These are phyloP conservation scores for Ophthalmolycus amberensis DNA, from an alignment of 2,113 vertebrate genomes.

Conservation along the genomic window DNA sequence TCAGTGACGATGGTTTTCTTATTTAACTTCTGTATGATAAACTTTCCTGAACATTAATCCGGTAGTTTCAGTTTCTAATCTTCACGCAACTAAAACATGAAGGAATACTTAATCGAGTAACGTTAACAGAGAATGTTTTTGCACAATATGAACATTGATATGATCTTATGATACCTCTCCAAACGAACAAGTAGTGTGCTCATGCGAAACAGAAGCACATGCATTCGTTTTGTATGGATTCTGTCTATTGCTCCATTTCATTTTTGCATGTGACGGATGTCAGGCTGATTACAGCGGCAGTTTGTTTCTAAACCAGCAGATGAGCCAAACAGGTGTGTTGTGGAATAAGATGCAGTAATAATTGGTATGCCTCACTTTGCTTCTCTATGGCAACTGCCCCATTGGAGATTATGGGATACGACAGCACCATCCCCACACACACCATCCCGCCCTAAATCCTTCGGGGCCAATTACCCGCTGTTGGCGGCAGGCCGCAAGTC, in stretches of 20 bases:
- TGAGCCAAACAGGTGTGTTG: constrained; percentile 77
- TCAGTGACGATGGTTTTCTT: not conserved
- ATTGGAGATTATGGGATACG: constrained; percentile 76
- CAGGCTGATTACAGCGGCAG: constrained; percentile 36
- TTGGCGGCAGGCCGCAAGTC: constrained; percentile 81
- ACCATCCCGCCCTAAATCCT: constrained; percentile 70
- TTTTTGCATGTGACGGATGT: constrained; percentile 5
- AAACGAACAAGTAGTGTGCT: not conserved
- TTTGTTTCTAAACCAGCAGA: constrained; percentile 43
- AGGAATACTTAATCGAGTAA: not conserved
- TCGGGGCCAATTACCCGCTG: constrained; percentile 87
- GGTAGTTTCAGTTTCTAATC: not conserved
- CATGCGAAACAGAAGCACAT: not conserved
- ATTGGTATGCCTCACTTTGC: constrained; percentile 77
- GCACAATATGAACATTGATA: not conserved
- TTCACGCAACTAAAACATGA: not conserved
- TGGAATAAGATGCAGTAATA: constrained; percentile 79
- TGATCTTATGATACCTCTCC: not conserved
- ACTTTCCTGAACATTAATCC: not conserved
- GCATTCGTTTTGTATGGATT: not conserved
- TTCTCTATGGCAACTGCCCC: constrained; percentile 80
- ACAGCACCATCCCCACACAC: constrained; percentile 65
- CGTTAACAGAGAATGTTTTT: not conserved
- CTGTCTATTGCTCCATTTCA: not conserved
- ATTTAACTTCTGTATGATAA: not conserved